Percentiles rank a stretch among this genome's conserved stretches.
phyloP scores from a whole-genome alignment of 2,113 vertebrate genomes.

The Daphoenositta chrysoptera region DNA sequence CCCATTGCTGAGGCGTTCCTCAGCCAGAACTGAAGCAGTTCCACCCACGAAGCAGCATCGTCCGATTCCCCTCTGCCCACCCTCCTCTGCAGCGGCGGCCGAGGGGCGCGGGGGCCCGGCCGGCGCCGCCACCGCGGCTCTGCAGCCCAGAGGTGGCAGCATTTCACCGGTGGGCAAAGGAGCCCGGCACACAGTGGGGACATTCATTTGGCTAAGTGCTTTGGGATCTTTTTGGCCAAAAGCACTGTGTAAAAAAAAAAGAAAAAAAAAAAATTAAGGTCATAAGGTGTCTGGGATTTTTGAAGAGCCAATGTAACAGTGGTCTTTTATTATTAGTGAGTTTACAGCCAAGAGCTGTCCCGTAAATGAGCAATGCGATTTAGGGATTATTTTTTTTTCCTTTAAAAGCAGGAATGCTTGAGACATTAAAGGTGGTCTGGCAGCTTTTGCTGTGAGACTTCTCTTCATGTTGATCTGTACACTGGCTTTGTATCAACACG shows the following conservation, averaged over 20 bases:
- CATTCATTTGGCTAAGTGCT: constrained; percentile 13
- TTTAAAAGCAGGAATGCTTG: constrained; percentile 22
- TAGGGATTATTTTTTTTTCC: not conserved
- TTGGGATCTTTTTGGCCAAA: not conserved
- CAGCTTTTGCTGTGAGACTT: not conserved
- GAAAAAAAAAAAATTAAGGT: not conserved
- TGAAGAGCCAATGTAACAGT: constrained; percentile 16
- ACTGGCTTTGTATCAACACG: not conserved
- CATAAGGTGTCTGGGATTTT: constrained; percentile 53
- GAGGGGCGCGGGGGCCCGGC: not conserved
- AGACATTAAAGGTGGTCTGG: constrained; percentile 52
- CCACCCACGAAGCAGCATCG: not conserved
- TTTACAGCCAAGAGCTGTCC: constrained; percentile 54
- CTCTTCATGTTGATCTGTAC: not conserved
- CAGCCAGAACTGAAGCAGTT: not conserved
- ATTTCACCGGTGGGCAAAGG: constrained; percentile 55
- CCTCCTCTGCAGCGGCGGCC: not conserved
- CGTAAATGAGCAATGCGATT: constrained; percentile 44
- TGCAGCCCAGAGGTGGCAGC: constrained; percentile 59
- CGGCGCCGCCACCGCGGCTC: not conserved
- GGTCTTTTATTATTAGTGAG: constrained; percentile 26
- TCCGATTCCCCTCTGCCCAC: not conserved
- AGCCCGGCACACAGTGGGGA: not conserved
- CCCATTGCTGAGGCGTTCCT: not conserved
- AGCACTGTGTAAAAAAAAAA: not conserved